Conservation (phyloP, 2,888 invertebrate genomes). For the Rosalia funebris region DNA sequence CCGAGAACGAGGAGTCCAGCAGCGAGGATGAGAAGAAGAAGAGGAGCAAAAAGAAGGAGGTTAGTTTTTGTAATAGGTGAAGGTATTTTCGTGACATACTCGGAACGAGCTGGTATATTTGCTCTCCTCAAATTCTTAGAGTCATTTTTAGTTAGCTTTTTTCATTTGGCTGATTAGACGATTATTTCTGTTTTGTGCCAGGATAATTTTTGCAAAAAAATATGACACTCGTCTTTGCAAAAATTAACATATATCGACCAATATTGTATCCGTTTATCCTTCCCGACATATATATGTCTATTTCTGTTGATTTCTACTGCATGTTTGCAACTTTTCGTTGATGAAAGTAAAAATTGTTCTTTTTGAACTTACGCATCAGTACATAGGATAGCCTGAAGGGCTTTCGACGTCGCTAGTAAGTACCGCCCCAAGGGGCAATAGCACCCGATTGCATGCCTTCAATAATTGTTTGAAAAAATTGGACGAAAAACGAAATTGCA, state of each 20-base stretch:
- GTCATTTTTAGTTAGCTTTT: background rate
- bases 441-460: slow-evolving; percentile 57
- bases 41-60: slow-evolving; percentile 65
- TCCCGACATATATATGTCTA: no score
- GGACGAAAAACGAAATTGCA: no score
- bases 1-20: slow-evolving; percentile 56
- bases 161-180: background rate
- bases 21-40: slow-evolving; percentile 65
- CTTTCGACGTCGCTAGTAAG: slow-evolving; percentile 60
- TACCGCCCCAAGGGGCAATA: slow-evolving; percentile 55
- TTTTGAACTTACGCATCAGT: slow-evolving; percentile 80
- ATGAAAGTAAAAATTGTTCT: slow-evolving; percentile 75
- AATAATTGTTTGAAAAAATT: no score
- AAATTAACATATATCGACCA: background rate
- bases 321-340: slow-evolving; percentile 57
- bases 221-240: background rate
- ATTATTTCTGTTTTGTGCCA: background rate
- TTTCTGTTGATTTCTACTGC: slow-evolving; percentile 40
- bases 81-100: slow-evolving; percentile 1
- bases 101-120: background rate
- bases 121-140: slow-evolving; percentile 1
- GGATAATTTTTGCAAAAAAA: background rate
- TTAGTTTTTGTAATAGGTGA: slow-evolving; percentile 47
- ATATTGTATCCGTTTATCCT: background rate
- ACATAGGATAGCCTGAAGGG: slow-evolving; percentile 75